These are phyloP conservation scores for Diorhabda sublineata DNA, from an alignment of 1,140 invertebrate genomes.

Conservation along the genomic window DNA sequence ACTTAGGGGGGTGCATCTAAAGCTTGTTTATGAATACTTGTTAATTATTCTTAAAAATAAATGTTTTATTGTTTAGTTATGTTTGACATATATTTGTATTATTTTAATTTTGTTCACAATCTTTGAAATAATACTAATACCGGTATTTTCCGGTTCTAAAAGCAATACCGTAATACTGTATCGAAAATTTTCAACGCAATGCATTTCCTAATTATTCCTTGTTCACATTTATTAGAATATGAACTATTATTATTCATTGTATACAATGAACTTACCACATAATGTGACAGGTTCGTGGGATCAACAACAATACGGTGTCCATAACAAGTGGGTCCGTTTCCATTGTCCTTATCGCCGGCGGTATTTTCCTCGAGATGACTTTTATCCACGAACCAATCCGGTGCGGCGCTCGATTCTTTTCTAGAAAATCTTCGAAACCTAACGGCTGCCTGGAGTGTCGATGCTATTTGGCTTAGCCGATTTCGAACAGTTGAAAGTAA, in stretches of 20 bases:
- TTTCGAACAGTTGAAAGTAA: constrained; percentile 39
- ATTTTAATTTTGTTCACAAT: too few relatives aligned
- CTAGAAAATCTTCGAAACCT: constrained; percentile 41
- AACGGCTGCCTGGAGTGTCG: constrained; percentile 43
- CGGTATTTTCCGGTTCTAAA: too few relatives aligned
- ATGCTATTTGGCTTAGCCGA: constrained; percentile 39
- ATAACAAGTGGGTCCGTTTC: constrained; percentile 46
- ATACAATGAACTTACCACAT: constrained; percentile 49
- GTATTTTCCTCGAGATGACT: constrained; percentile 46
- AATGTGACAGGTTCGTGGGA: constrained; percentile 59
- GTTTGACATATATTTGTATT: too few relatives aligned
- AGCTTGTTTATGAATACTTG: too few relatives aligned
- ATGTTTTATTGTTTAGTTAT: too few relatives aligned
- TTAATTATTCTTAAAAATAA: too few relatives aligned
- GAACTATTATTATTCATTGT: not conserved
- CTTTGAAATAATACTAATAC: too few relatives aligned
- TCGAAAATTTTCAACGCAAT: too few relatives aligned
- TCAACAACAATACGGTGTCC: constrained; percentile 60
- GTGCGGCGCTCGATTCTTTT: constrained; percentile 42
- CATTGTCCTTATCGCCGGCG: constrained; percentile 45
- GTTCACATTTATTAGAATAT: too few relatives aligned
- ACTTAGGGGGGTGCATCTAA: too few relatives aligned
- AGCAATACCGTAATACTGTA: too few relatives aligned
- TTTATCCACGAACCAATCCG: constrained; percentile 62
- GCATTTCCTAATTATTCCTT: too few relatives aligned